Base-by-base conservation (phyloP, 2,888 invertebrate species). In the Agrochola lota region DNA sequence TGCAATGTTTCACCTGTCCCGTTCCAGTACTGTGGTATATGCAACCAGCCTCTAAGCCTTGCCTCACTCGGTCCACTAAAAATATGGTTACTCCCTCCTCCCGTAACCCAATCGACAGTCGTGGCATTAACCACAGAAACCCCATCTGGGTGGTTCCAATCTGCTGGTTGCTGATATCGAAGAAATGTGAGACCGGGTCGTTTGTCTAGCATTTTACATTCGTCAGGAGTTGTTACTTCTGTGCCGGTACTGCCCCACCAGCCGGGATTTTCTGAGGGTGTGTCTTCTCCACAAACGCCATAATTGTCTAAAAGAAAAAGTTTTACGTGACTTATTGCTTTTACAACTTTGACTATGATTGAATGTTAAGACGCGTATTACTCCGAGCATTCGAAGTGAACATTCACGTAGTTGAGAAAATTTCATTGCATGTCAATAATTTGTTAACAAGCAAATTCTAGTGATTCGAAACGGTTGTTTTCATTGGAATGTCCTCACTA, bases 241-340 rank as follows among this genome's bases (percentile, higher is more conserved):
- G 98, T 98, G 35, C 99, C 99, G 80, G 98, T 98, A 1, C 98
- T 95, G 5, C 99, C 99, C 99, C 99, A 99, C 99, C 99, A 99
- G 0, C 98, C 98, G 0, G 98, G 98, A 85, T 98, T 98, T 91
- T 98, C 98, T 15, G 98, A 98, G 0, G 98, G 98, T 40, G 98
- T 98, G 89, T 98, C 98, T 91, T 98, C 98, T 0, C 98, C 98
- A 88, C 99, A 99, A 15, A 98, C 98, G 0, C 98, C 98, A 88
- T 98, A 98, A 92, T 98, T 98, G 93, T 98, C 98, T 97, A 89
- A 66, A 93, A 91, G 74, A 63, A 74, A 73, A 74, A 46, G 20
- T 52, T n/a, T 30, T 8, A 35, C 4, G 12, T n/a, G 20, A 35
- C 4, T 23, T n/a, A 85, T 70, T 23, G 11, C 57, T 68, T 73